phyloP scores from a whole-genome alignment of 2,888 invertebrate species.

The Amorpha juglandis region DNA sequence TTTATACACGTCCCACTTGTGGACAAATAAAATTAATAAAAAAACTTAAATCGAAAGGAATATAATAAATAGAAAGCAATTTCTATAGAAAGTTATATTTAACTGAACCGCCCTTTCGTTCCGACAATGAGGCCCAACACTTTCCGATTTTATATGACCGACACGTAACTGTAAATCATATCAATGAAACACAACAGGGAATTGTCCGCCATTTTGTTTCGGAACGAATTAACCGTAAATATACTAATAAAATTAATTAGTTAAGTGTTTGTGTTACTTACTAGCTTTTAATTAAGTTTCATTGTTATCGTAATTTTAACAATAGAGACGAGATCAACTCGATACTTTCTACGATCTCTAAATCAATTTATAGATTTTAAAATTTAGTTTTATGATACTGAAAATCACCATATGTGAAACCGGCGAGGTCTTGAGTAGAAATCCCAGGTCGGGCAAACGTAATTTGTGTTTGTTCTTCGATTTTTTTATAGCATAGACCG shows the following conservation, averaged over 20 bases:
- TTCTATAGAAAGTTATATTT: constrained; percentile 4
- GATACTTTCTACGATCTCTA: no score
- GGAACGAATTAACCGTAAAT: background rate
- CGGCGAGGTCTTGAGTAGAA: no score
- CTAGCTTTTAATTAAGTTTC: constrained; percentile 8
- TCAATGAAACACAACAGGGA: background rate
- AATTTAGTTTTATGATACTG: no score
- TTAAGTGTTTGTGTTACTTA: background rate
- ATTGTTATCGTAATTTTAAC: background rate
- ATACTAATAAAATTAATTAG: background rate
- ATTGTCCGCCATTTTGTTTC: background rate
- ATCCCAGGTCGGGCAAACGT: no score
- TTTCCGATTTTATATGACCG: constrained; percentile 5
- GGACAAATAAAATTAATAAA: no score
- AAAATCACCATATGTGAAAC: no score
- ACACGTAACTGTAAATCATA: background rate
- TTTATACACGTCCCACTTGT: no score
- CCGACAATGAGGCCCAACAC: background rate
- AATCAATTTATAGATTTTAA: no score
- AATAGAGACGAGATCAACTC: background rate
- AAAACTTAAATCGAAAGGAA: no score
- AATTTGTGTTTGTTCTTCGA: no score
- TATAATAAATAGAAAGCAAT: no score
- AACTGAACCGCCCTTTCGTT: constrained; percentile 8
- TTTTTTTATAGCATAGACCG: no score